These are phyloP conservation scores for Orthonevra nobilis DNA, from an alignment of 2,888 invertebrate species.

Conservation along the genomic window DNA sequence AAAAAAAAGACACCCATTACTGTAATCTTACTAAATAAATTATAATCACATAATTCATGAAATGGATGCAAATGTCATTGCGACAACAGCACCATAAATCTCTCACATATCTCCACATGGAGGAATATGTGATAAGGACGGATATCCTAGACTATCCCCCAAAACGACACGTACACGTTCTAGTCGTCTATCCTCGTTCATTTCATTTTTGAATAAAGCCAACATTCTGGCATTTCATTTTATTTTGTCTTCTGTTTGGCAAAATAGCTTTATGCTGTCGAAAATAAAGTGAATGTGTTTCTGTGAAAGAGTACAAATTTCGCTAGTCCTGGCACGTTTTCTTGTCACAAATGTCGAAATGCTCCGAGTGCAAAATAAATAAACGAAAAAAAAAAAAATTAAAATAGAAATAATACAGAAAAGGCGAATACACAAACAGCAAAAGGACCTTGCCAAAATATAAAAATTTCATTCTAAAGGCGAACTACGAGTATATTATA, in stretches of 20 bases:
- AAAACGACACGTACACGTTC: slow-evolving; percentile 37
- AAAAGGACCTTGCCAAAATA: slow-evolving; percentile 12
- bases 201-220: slow-evolving; percentile 27
- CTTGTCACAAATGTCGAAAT: slow-evolving; percentile 65
- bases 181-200: slow-evolving; percentile 6
- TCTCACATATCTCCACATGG: slow-evolving; percentile 26
- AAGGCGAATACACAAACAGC: slow-evolving; percentile 41
- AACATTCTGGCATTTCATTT: slow-evolving; percentile 62
- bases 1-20: slow-evolving; percentile 32
- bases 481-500: too few species aligned
- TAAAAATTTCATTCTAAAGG: slow-evolving; percentile 15
- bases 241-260: slow-evolving; percentile 57
- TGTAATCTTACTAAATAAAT: slow-evolving; percentile 60
- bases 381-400: not conserved
- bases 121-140: slow-evolving; percentile 42
- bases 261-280: slow-evolving; percentile 49
- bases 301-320: slow-evolving; percentile 17
- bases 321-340: slow-evolving; percentile 57
- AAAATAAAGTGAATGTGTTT: slow-evolving; percentile 40
- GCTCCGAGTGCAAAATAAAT: slow-evolving; percentile 34
- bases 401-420: slow-evolving; percentile 18
- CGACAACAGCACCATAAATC: slow-evolving; percentile 58
- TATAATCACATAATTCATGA: slow-evolving; percentile 60
- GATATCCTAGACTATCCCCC: slow-evolving; percentile 25
- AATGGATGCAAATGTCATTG: slow-evolving; percentile 64